Base-by-base conservation (phyloP, 2,113 vertebrate genomes). In the Hyla sarda region DNA sequence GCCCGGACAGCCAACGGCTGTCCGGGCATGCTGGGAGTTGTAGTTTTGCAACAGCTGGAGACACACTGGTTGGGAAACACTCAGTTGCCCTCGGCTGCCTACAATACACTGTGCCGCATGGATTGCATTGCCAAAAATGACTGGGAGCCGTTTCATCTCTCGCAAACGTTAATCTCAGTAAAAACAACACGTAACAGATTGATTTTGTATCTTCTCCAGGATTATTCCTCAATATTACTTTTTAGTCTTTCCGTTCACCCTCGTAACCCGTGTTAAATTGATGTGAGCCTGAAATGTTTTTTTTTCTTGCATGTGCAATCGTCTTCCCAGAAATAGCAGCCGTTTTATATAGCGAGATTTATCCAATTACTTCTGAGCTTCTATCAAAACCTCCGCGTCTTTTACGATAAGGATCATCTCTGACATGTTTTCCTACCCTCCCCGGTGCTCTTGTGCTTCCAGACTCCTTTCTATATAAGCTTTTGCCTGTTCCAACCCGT, bases 211-310 rank as follows among this genome's bases (percentile, higher is more conserved):
- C 60, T 78, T 85, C 74, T n/a, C 83, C 13, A 19, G 47, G 83
- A 78, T 85, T 67, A 85, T 85, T 69, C 41, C 37, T 67, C 75
- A 69, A 79, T 85, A 78, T 85, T 85, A 48, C 83, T 50, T 77
- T 67, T 52, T 76, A 77, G 83, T 67, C 83, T 85, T 52, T 54
- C 65, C 32, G 16, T 69, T 79, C 83, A 56, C 75, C 83, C 56
- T 78, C 69, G 83, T 78, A 85, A 78, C 83, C 83, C 65, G 76
- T 71, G 48, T 71, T 71, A 86, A 86, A 86, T 86, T 72, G 76
- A 69, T 58, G 65, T 56, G 58, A 85, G 75, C 41, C 74, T 54
- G 58, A 52, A 52, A 54, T 62, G 1, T 7, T 52, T 72, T 56
- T 50, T 62, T 73, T 83, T 83, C 56, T 37, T 52, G 83, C 41